Base-by-base conservation (phyloP, 2,113 vertebrate genomes). In the Panthera uncia region DNA sequence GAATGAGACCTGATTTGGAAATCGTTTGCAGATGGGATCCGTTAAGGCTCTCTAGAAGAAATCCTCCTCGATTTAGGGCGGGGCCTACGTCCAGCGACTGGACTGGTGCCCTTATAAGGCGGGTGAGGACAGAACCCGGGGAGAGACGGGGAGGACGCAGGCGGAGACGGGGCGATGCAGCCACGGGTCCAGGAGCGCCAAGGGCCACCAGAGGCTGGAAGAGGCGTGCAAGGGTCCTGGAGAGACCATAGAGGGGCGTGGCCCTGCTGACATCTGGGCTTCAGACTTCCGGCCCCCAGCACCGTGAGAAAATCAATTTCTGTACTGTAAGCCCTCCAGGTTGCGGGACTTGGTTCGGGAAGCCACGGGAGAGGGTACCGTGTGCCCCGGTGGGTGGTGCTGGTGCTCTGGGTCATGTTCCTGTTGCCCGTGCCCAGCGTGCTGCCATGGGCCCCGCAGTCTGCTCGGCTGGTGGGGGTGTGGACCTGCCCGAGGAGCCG, bases 341-440 rank as follows among this genome's bases (percentile, higher is more conserved):
- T 15, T 21, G 36, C 33, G 57, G 57, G 25, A n/a, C 36, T 66
- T 68, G 14, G 6, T 19, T 23, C 3, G 18, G 63, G 73, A 25
- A 29, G 83, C n/a, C 2, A 10, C 7, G n/a, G 88, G n/a, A 74
- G 57, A 25, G 68, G 27, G 9, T 8, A 18, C 57, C 1, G 19
- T 6, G 8, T 8, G 57, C 25, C 38, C 69, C 21, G 0, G 12
- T 23, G 21, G 38, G 14, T 14, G 0, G 12, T 18, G 21, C 41
- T 5, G n/a, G n/a, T 3, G 23, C 19, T 73, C 7, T 15, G 11
- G 45, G 27, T 10, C 16, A 1, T 14, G 31, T 7, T 33, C n/a
- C 31, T 33, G 68, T 45, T 19, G n/a, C 33, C 33, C 0, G 0
- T 3, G 9, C 33, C 38, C 50, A 2, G 45, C 2, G 0, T 2